Base-by-base conservation (phyloP, 2,113 vertebrate species). In the Erinaceus europaeus region DNA sequence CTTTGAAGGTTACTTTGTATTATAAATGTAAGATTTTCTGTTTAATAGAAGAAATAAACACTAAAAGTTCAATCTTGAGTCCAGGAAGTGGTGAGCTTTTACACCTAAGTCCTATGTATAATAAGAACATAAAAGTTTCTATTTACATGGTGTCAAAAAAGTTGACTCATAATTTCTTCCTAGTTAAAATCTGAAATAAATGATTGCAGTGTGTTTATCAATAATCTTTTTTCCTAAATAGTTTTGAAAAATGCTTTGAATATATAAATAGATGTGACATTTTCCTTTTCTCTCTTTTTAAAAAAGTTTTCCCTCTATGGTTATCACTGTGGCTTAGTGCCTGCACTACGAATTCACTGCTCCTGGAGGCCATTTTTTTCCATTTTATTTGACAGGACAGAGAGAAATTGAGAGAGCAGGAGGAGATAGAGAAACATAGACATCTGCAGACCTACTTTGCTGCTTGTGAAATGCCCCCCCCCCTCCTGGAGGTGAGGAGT, bases 1-100 rank as follows among this genome's bases (percentile, higher is more conserved):
- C 2, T 52, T 73, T 85, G 4, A n/a, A 20, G 23, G 21, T 77
- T 69, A 69, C 4, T 53, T 1, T 61, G 46, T 61, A 25, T 57
- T n/a, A 71, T 42, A 29, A 90, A 38, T 36, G 80, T 76, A 76
- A 67, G 11, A 36, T 53, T 67, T 83, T 73, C 11, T 73, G 23
- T 11, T 59, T 86, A 75, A 36, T 32, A 62, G 61, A 62, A 53
- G 18, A 88, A 68, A 64, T 25, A 14, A 90, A 53, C 8, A 61
- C 32, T 34, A 73, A 83, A 71, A 76, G 34, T 90, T 84, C 29
- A 93, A 91, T 74, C 3, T 53, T n/a, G 29, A 77, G 44, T 79
- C 14, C 9, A 61, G 4, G 12, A 20, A 76, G 86, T 36, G 10
- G 10, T 80, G 18, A 88, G 74, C 6, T 64, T 64, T 77, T 62